Evolutionary conservation across 2,888 invertebrate species (phyloP).

Genomic region (Lottia gigantea): DNA sequence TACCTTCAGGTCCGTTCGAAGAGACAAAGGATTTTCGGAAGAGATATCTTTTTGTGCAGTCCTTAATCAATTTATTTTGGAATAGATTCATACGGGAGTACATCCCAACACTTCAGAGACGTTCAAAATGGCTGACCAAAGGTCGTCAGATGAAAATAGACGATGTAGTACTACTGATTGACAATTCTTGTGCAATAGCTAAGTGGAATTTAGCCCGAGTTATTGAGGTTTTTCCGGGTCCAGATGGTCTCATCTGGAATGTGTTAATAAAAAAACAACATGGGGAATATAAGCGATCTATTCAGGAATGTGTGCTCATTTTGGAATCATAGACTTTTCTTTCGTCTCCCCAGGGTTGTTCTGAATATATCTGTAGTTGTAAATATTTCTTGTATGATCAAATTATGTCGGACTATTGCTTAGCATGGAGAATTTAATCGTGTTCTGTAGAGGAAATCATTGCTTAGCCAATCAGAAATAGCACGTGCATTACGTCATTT

Average conservation of each 20-base stretch:
- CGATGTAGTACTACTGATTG: conserved; percentile 17
- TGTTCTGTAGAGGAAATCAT: no score
- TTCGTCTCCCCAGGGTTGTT: no score
- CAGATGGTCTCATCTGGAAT: conserved; percentile 13
- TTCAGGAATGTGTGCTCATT: conserved; percentile 1
- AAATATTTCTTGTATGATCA: no score
- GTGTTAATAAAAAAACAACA: conserved; percentile 9
- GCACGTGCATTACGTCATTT: no score
- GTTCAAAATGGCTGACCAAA: conserved; percentile 18
- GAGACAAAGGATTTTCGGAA: neutral
- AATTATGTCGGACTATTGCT: no score
- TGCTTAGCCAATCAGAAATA: no score
- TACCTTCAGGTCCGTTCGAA: conserved; percentile 15
- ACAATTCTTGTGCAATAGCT: neutral
- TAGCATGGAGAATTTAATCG: no score
- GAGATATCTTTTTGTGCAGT: conserved; percentile 20
- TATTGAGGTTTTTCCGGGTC: conserved; percentile 18
- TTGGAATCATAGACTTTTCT: no score
- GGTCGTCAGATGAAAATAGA: conserved; percentile 16
- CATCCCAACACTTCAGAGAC: conserved; percentile 14
- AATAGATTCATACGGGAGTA: conserved; percentile 21
- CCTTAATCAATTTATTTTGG: conserved; percentile 15
- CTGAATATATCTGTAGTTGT: no score
- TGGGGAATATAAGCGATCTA: neutral
- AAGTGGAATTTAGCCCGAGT: conserved; percentile 18